Evolutionary conservation across 92 coral and sea anemone genomes (phyloP), one percentile per base, ranked within the genome.

Genomic region (Chrysogorgia sp.): DNA sequence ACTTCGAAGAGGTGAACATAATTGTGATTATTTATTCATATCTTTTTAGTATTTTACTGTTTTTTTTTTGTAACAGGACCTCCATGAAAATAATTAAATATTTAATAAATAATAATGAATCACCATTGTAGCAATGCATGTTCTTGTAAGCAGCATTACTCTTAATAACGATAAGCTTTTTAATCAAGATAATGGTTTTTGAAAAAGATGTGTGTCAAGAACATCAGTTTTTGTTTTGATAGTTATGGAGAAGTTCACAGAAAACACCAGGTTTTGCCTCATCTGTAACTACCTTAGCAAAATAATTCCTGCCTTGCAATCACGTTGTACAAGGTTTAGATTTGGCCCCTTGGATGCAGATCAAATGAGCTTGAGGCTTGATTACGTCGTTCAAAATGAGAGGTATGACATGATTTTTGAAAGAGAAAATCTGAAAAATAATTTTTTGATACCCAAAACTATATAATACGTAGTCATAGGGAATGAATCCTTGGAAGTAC

Each of bases 221-320:
- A 32, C 15, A 17, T 31, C 20, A 20, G 6, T 65, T 6, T 41
- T 24, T 45, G 14, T 40, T 55, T 40, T 43, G 28, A 9, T 34
- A 94, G 98, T 94, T 24, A 94, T 94, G 98, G 98, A 94, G 86
- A 94, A 94, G 72, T 94, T 94, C 85, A 94, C 98, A 58, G 98
- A 94, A 71, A 94, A 94, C 83, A 94, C 98, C 26, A 82, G 98
- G 66, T 94, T 94, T 84, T 94, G 98, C 69, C 85, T 94, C 81
- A 94, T 94, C 69, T 80, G 98, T 40, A 94, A 94, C 84, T 94
- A 94, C 80, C 71, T 94, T 83, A 94, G 97, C 67, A 94, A 94
- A 67, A 94, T 94, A 13, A 94, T 94, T 77, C 98, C 98, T 70
- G 98, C 98, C 23, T 75, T 94, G 67, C 98, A 94, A 89, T 94